Base-by-base conservation (phyloP, 2,888 invertebrate species). In the Mongoloraphidia duomilia region DNA sequence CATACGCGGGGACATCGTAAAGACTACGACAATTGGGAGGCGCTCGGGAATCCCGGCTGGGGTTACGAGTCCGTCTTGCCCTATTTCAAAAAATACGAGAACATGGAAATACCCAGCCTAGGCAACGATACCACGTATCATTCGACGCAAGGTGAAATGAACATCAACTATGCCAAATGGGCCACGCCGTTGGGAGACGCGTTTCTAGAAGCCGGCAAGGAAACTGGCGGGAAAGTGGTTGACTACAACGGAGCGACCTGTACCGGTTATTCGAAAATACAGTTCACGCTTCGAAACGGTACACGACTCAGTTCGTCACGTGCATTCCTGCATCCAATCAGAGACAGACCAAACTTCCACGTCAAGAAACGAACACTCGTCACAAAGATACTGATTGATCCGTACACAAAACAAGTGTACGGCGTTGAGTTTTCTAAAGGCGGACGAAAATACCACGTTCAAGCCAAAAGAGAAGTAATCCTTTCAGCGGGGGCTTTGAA, bases 21-120 rank as follows among this genome's bases (percentile, higher is more conserved):
- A 1, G 93, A 94, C 64, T 95, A 79, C 63, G 87, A 93, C 64
- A 75, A 82, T 46, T 95, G 94, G 94, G 86, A 84, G 33, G 71
- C 75, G 0, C 68, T 83, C 37, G 93, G 93, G 0, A 91, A 91
- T 64, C 72, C 77, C 0, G 66, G 70, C 44, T 67, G 68, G 65
- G 79, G 84, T 1, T 90, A 76, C 64, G 76, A 85, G 46, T 84
- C 87, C 50, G 75, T 90, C 0, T 65, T 92, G 13, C 82, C 82
- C 0, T 91, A 90, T 61, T 91, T 88, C 64, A 82, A 80, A 62
- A 92, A 92, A 65, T 84, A 86, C 0, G 76, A 90, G 65, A 88
- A 90, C 63, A 90, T 88, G 68, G 73, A 82, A 52, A 88, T 88
- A 60, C 86, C 88, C 0, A 88, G 86, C 61, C 70, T 86, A 55